Conservation (phyloP, 2,113 vertebrate genomes). For the Psettodes erumei region DNA sequence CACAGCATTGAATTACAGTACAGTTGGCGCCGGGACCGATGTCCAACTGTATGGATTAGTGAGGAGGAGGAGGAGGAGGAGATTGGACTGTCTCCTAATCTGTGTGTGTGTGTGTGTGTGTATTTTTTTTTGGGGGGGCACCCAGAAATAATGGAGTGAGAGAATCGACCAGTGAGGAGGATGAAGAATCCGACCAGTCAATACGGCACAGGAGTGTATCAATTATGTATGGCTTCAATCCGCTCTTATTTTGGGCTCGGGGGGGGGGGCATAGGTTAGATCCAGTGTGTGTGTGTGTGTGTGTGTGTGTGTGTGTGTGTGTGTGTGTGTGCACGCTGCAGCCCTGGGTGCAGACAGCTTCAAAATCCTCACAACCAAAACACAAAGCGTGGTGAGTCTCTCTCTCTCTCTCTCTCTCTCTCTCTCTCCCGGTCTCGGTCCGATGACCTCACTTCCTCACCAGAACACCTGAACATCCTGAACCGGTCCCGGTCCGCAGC, state of each 20-base stretch:
- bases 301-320: conserved; percentile 20
- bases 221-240: conserved; percentile 81
- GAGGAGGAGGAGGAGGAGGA: conserved; percentile 37
- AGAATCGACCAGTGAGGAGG: conserved; percentile 71
- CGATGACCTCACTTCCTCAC: too few species aligned
- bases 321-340: conserved; percentile 19
- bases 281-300: conserved; percentile 25
- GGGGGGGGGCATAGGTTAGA: conserved; percentile 24
- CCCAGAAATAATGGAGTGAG: conserved; percentile 71
- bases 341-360: not conserved
- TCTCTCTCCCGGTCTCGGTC: not conserved
- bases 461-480: conserved; percentile 3
- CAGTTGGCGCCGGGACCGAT: conserved; percentile 8
- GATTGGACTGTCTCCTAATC: conserved; percentile 26
- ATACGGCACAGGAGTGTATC: conserved; percentile 76
- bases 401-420: not conserved
- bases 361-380: conserved; percentile 18
- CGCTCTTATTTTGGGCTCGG: conserved; percentile 53
- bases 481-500: too few species aligned
- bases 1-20: conserved; percentile 32
- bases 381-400: not conserved
- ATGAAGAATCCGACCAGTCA: conserved; percentile 73
- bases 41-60: conserved; percentile 52
- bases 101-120: conserved; percentile 38
- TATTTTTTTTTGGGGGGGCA: conserved; percentile 37